These are phyloP conservation scores for Dryadula phaetusa DNA, from an alignment of 2,888 invertebrate genomes.

Conservation along the genomic window DNA sequence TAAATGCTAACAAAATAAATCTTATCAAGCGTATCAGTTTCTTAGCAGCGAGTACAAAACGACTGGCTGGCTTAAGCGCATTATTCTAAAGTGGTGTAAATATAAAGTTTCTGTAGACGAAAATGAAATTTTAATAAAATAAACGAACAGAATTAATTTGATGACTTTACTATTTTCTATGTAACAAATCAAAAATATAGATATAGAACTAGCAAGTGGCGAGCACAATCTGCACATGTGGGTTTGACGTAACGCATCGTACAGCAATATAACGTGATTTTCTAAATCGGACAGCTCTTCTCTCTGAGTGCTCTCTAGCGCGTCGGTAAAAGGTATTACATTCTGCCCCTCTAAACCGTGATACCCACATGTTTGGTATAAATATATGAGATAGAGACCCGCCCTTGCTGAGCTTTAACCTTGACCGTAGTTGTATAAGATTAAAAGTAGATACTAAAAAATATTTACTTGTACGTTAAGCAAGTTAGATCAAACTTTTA, in stretches of 20 bases:
- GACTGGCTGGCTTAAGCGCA: no score
- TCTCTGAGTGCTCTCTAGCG: constrained; percentile 74
- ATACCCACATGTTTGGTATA: constrained; percentile 48
- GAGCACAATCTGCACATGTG: constrained; percentile 36
- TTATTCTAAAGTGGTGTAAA: no score
- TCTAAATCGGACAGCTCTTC: constrained; percentile 75
- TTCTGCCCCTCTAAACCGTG: constrained; percentile 62
- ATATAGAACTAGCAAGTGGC: background rate
- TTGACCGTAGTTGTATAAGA: background rate
- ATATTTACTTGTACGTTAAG: background rate
- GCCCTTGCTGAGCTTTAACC: background rate
- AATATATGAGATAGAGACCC: background rate
- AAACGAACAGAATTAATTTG: no score
- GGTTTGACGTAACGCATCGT: constrained; percentile 49
- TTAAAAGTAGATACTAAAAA: no score
- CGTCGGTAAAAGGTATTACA: constrained; percentile 50
- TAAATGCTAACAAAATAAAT: background rate
- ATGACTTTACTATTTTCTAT: no score
- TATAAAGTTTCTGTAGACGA: background rate
- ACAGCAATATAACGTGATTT: constrained; percentile 71
- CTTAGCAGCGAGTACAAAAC: no score
- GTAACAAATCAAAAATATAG: background rate
- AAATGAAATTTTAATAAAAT: no score
- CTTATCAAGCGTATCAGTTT: background rate
- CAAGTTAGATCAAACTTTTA: no score